Base-by-base conservation (phyloP, 2,113 vertebrate species). In the Phrynocephalus versicolor region DNA sequence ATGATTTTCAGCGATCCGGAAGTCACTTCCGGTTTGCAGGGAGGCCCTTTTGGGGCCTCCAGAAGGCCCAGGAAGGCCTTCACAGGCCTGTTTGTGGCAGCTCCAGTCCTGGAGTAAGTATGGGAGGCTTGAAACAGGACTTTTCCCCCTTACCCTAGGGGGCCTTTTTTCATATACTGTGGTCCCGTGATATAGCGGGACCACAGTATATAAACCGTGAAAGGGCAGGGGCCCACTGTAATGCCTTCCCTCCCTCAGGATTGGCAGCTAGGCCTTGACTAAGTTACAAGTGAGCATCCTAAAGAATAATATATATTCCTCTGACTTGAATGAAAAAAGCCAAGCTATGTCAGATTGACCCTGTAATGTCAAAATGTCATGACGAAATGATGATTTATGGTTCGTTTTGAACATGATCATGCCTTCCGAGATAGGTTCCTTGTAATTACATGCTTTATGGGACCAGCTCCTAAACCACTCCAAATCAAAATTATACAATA, bases 381-480 rank as follows among this genome's bases (percentile, higher is more conserved):
- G 74, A 51, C 78, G 65, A 65, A 74, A 58, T n/a, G 37, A 74
- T 51, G n/a, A 25, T 86, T 74, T 86, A 65, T n/a, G n/a, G 57
- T 65, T 65, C 58, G 64, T 81, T 86, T 37, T 64, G 9, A 65
- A 81, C 37, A 80, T 10, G 4, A 58, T 65, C 75, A 73, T 9
- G 10, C 45, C 70, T 86, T 81, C 70, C 58, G 37, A 81, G 84
- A 80, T 73, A 74, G 73, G 41, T 74, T 74, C 57, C 58, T 74
- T 65, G 72, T 62, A 74, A 81, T 80, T 51, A 80, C 78, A 86
- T 86, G 70, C 39, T 65, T 51, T 62, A 25, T 64, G 37, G 70
- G n/a, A 80, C 18, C 41, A 15, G 16, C 55, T 81, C 58, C 65
- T 65, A 65, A 74, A 80, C 57, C n/a, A 80, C 58, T 85, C 77